phyloP scores from a whole-genome alignment of 2,797 vertebrate genomes.

The Anguilla obscura region DNA sequence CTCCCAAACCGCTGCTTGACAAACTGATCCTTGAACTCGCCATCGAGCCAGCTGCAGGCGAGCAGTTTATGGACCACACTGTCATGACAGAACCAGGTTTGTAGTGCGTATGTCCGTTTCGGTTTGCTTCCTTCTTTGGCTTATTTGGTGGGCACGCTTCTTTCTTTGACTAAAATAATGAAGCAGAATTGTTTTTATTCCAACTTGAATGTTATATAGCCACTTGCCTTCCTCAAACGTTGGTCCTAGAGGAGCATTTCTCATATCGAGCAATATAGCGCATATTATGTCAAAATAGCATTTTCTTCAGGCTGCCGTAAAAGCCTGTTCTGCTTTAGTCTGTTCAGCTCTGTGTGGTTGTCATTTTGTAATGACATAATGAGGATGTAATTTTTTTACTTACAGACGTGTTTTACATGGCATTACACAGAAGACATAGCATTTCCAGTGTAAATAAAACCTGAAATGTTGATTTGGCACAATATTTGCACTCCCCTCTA shows the following conservation, averaged over 20 bases:
- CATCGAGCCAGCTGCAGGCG: neutral
- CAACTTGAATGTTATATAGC: neutral
- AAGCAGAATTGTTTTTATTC: neutral
- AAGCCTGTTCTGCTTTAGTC: neutral
- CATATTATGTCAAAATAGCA: neutral
- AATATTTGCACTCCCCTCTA: constrained; percentile 61
- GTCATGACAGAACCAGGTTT: constrained; percentile 32
- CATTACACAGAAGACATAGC: neutral
- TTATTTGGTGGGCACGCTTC: neutral
- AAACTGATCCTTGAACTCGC: neutral
- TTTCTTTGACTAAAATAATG: neutral
- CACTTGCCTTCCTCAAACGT: neutral
- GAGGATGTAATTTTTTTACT: neutral
- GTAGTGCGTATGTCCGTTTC: constrained; percentile 8
- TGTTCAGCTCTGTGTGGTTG: neutral
- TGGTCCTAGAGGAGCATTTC: too few relatives aligned
- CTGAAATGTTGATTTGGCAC: constrained; percentile 60
- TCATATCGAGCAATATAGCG: too few relatives aligned
- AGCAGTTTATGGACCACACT: neutral
- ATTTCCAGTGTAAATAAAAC: constrained; percentile 62
- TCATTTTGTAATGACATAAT: neutral
- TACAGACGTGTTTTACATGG: neutral
- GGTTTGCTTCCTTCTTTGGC: constrained; percentile 11
- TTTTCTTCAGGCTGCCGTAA: neutral
- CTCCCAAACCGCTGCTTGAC: neutral